Conservation (phyloP, 2,113 vertebrate genomes). For the Rafetus swinhoei region DNA sequence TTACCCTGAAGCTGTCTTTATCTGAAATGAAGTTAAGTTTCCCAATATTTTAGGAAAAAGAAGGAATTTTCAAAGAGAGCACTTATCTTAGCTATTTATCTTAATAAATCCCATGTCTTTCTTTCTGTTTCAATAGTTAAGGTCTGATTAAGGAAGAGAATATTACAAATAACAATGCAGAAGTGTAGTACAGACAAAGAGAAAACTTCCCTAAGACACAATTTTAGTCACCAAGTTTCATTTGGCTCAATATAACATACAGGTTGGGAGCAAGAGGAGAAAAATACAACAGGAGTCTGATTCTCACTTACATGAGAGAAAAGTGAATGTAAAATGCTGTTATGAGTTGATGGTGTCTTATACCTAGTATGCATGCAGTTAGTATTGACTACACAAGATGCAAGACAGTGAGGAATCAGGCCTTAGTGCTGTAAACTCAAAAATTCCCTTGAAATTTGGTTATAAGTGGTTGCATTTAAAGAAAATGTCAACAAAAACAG, state of each 20-base stretch:
- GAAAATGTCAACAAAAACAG: neutral
- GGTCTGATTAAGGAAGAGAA: conserved; percentile 5
- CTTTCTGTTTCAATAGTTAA: conserved; percentile 12
- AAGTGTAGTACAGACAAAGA: neutral
- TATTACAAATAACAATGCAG: neutral
- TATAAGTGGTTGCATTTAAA: neutral
- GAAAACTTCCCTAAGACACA: neutral
- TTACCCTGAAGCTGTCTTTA: neutral
- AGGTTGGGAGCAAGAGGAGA: neutral
- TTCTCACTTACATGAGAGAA: neutral
- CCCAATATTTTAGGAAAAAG: neutral
- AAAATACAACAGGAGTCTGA: neutral
- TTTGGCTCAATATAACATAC: neutral
- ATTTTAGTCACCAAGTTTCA: neutral
- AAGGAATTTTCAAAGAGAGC: neutral
- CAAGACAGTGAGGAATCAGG: neutral
- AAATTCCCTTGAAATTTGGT: neutral
- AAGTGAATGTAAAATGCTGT: neutral
- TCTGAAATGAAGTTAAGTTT: neutral
- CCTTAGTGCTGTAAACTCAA: neutral
- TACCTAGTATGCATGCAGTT: neutral
- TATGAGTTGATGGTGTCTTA: neutral
- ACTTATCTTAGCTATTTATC: neutral
- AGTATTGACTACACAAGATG: neutral
- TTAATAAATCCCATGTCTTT: neutral